Base-by-base conservation (phyloP, 2,797 vertebrate genomes). In the Sebastes diaconus region DNA sequence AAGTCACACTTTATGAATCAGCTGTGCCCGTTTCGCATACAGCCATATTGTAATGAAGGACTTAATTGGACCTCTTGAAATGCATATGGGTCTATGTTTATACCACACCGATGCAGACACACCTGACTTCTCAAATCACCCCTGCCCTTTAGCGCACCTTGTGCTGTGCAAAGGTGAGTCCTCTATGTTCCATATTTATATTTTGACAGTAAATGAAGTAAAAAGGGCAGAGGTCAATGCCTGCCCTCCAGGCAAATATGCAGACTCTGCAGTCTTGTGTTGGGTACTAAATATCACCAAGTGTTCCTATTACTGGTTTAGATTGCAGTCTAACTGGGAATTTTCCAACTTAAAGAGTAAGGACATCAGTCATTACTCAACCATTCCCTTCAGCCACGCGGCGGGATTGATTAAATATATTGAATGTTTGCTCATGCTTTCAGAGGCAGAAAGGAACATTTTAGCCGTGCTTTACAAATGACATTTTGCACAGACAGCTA, bases 171-270 rank as follows among this genome's bases (percentile, higher is more conserved):
- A 89, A 92, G 92, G 91, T 91, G 84, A 84, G 68, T 81, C 77
- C 57, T 83, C 77, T 58, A 71, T 87, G 82, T 90, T 94, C 93
- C 93, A 94, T 93, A 93, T 95, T 93, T 93, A 95, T 94, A 90
- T 87, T 93, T 85, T 91, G 80, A 90, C 87, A 81, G 86, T 86
- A 91, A 94, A 94, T 92, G 78, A 94, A 90, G 87, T 91, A 80
- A 89, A 92, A 87, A 86, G 92, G 91, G 90, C 92, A 94, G 74
- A 94, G 93, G 93, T 93, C 94, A 93, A 58, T 70, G 24, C 64
- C 75, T 79, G 58, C 16, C 64, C 74, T 75, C 9, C 72, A 67
- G 71, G 76, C 66, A 88, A 90, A 93, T 86, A 83, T 87, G 88
- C 91, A 82, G 75, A 84, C 59, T 77, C 68, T 80, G 88, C 90